A percentile compares a stretch with the other conserved stretches of the same genome.
These are phyloP conservation scores for Cladopsammia gracilis DNA, from an alignment of 64 coral and sea anemone genomes.

Conservation along the genomic window DNA sequence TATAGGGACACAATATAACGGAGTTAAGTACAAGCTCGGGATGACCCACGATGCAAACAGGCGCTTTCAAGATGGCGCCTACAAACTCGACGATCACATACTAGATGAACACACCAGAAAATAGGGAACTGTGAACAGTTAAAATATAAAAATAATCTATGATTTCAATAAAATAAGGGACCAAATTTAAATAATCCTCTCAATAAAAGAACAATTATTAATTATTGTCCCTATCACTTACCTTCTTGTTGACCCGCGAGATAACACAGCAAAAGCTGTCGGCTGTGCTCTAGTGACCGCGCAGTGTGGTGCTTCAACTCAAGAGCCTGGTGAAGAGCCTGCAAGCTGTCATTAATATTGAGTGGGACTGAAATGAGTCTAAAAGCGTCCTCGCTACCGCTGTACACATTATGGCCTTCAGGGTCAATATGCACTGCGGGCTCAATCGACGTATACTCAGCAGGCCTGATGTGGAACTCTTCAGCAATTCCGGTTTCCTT, in stretches of 20 bases:
- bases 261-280: constrained; percentile 94
- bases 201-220: too few relatives aligned
- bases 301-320: constrained; percentile 93
- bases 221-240: background rate
- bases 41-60: constrained; percentile 73
- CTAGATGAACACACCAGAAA: too few relatives aligned
- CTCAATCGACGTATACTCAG: constrained; percentile 87
- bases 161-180: too few relatives aligned
- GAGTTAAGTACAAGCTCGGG: constrained; percentile 2
- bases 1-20: background rate
- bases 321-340: constrained; percentile 75
- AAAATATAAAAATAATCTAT: too few relatives aligned
- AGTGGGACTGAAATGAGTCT: constrained; percentile 92
- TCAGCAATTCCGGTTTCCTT: constrained; percentile 81
- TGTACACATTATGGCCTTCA: constrained; percentile 96
- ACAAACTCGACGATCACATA: too few relatives aligned
- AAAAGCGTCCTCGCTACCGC: constrained; percentile 83
- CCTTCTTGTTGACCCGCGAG: constrained; percentile 86
- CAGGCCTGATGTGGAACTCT: constrained; percentile 71
- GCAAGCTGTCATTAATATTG: constrained; percentile 83
- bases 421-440: constrained; percentile 98
- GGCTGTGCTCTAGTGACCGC: constrained; percentile 87
- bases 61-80: too few relatives aligned
- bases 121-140: too few relatives aligned
- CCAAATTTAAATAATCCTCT: too few relatives aligned